Evolutionary conservation across 2,888 invertebrate species (phyloP), one percentile per base, ranked within the genome.

Genomic region (Euphydryas editha): DNA sequence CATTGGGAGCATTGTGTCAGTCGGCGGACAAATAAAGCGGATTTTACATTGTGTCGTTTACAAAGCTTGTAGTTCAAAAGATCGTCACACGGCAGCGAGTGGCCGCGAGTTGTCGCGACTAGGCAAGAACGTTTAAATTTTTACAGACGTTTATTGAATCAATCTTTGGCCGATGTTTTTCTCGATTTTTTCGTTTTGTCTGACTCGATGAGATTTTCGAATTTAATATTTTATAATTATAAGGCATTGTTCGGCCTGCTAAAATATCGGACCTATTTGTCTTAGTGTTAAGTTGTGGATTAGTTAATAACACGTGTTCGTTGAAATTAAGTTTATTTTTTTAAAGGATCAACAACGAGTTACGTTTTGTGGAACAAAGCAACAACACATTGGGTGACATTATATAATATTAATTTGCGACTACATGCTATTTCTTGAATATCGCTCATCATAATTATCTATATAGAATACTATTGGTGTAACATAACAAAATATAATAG

Each of bases 1-100:
- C 92, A 91, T 85, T 86, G 84, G 77, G 88, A 87, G 85, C 86
- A 87, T 88, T 89, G 89, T 89, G 89, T 85, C 89, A 86, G 84
- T 79, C 78, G 80, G 80, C 81, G 72, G 75, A 74, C 76, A 78
- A 79, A 78, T 80, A 78, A 78, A 77, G 81, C 76, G 73, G 76
- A 76, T 76, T 81, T 78, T 75, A 78, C 72, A 72, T 73, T 76
- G 69, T 69, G 65, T 59, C 49, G 62, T 58, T 72, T 68, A 65
- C 71, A 70, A 71, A 65, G 66, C 44, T 59, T 51, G 24, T 51
- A 20, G 65, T 57, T 62, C 65, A 39, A 54, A 54, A 54, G 54
- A 39, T 58, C 36, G 49, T 37, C 42, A 42, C 42, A 18, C 47
- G 59, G 61, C 51, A 54, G 59, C 62, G 30, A 58, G 68, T 72